A percentile compares a stretch with the other conserved stretches of the same genome.
These are phyloP conservation scores for Orchestia grillus DNA, from an alignment of 1,140 invertebrate species.

Conservation along the genomic window DNA sequence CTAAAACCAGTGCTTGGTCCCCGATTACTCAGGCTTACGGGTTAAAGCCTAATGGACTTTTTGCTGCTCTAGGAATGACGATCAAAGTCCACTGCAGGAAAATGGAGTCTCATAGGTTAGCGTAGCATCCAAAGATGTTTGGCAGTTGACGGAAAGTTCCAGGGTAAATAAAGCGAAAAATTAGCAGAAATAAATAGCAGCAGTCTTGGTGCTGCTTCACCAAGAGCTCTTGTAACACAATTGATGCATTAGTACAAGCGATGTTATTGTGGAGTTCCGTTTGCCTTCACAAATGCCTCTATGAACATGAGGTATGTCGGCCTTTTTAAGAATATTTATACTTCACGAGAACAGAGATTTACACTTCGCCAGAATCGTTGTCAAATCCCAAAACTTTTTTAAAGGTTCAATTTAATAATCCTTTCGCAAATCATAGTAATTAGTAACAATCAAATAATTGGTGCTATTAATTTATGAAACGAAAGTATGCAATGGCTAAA, in stretches of 20 bases:
- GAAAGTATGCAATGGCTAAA: too few species aligned
- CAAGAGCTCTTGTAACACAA: neutral
- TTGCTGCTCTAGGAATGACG: neutral
- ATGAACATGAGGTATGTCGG: neutral
- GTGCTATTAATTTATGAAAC: too few species aligned
- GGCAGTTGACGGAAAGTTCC: neutral
- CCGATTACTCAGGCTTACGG: neutral
- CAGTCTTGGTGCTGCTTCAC: neutral
- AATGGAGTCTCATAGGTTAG: neutral
- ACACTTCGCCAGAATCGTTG: too few species aligned
- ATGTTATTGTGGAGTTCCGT: neutral
- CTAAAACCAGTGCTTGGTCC: neutral
- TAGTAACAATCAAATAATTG: too few species aligned
- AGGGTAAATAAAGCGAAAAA: neutral
- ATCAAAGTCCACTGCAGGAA: neutral
- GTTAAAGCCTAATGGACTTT: slow-evolving; percentile 8
- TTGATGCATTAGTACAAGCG: neutral
- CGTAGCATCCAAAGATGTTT: neutral
- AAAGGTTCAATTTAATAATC: too few species aligned
- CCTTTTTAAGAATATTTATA: neutral
- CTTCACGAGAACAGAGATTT: too few species aligned
- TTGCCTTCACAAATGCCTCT: neutral
- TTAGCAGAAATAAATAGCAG: neutral
- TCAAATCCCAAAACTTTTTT: too few species aligned
- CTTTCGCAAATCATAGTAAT: too few species aligned